Evolutionary conservation across 1,140 invertebrate species (phyloP), one percentile per base, ranked within the genome.

Genomic region (Saccostrea cuccullata): DNA sequence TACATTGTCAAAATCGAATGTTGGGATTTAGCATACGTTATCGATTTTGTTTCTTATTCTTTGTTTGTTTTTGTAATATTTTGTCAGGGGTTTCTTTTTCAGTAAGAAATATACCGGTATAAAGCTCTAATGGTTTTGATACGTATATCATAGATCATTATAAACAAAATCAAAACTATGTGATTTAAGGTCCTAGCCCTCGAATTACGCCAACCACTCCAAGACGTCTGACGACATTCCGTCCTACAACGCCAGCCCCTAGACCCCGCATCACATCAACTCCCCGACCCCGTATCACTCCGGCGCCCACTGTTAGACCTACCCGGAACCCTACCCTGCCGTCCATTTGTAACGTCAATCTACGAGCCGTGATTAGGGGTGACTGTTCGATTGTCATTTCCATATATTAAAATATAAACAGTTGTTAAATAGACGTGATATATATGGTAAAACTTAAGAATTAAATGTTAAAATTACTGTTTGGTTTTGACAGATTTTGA

Each of bases 401-500:
- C n/a, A 64, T 64, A 36, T 36, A 36, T 36, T 36, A 0, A 36
- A 36, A 36, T 20, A 20, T 64, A 64, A 36, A 64, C 58, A n/a
- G 58, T 64, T 64, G 47, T 47, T 47, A 47, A 47, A 20, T 6
- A 67, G 60, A 77, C 23, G 11, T 77, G 13, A 77, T 77, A 11
- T 77, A 13, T 3, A 36, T 77, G 26, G 9, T 30, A 77, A 30
- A 30, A 12, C 26, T 77, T 12, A 12, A 13, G 9, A 12, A 17
- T 77, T 77, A 15, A 64, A 64, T 64, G 15, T 20, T 3, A 20
- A n/a, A n/a, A 20, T 64, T 20, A 20, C 17, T 17, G 30, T 30
- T 82, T 56, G 20, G 23, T 17, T 84, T 55, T 84, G 9, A 11
- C 82, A 84, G 82, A 84, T 84, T 84, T 84, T 55, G 82, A 84